Evolutionary conservation across 2,113 vertebrate species (phyloP).

Genomic region (Anolis carolinensis): DNA sequence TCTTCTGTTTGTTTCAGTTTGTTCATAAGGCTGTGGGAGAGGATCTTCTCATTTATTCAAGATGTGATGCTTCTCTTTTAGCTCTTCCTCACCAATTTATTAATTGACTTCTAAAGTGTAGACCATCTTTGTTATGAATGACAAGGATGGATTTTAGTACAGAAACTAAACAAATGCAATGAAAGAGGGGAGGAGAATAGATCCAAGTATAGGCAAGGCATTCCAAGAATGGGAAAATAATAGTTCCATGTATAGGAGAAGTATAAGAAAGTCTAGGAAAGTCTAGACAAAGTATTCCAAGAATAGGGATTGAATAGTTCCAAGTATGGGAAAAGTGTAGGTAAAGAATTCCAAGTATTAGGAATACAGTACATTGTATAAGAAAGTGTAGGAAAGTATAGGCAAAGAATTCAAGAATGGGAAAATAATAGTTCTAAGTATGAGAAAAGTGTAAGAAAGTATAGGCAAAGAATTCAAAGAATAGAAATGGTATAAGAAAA

Average conservation of each 20-base stretch:
- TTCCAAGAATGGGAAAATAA: background rate
- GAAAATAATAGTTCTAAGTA: no score
- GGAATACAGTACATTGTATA: no score
- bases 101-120: background rate
- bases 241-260: background rate
- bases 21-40: background rate
- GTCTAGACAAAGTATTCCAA: no score
- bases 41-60: background rate
- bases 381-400: no score
- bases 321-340: no score
- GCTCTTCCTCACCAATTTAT: background rate
- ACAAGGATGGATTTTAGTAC: background rate
- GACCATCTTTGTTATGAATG: background rate
- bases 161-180: background rate
- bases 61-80: slow-evolving; percentile 3
- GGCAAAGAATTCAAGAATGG: no score
- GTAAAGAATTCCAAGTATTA: no score
- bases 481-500: no score
- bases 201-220: background rate
- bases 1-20: background rate
- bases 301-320: no score
- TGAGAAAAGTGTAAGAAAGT: no score
- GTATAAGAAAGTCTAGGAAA: background rate
- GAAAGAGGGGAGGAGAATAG: background rate
- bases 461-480: no score